phyloP scores from a whole-genome alignment of 2,113 vertebrate species.

The Helogale parvula region DNA sequence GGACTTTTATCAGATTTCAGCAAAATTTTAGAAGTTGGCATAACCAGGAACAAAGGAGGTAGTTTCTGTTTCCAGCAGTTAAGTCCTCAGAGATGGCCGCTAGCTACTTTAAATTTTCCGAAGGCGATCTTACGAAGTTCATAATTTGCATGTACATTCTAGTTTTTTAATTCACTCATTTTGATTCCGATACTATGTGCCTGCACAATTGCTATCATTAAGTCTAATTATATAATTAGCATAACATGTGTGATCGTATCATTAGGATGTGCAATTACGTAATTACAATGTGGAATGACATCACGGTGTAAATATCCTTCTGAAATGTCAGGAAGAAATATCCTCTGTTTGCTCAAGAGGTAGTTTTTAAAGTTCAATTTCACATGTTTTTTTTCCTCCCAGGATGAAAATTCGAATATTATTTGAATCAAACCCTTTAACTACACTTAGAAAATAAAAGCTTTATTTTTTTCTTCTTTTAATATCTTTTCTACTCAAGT shows the following conservation, averaged over 20 bases:
- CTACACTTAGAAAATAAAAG: constrained; percentile 40
- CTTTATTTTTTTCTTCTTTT: background rate
- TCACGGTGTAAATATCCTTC: constrained; percentile 81
- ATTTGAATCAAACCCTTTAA: constrained; percentile 44
- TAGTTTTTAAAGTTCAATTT: constrained; percentile 55
- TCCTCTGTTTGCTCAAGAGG: constrained; percentile 57
- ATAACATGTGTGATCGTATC: constrained; percentile 81
- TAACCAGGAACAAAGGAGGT: background rate
- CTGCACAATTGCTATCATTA: constrained; percentile 85
- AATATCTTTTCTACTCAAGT: constrained; percentile 1
- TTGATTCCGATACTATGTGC: constrained; percentile 81
- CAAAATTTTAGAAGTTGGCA: background rate
- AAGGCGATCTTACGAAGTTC: constrained; percentile 20
- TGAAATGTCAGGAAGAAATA: constrained; percentile 79
- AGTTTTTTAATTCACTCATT: constrained; percentile 56
- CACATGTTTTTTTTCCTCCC: background rate
- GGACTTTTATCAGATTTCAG: background rate
- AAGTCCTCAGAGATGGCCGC: background rate
- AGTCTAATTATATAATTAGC: constrained; percentile 86
- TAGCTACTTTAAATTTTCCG: background rate
- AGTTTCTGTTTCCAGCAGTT: rapidly evolving
- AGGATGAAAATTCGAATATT: constrained; percentile 54
- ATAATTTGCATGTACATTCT: background rate
- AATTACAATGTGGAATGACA: constrained; percentile 84
- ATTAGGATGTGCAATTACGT: constrained; percentile 84